Evolutionary conservation across 2,888 invertebrate genomes (phyloP), one percentile per base, ranked within the genome.

Genomic region (Chrysolina oricalcia): DNA sequence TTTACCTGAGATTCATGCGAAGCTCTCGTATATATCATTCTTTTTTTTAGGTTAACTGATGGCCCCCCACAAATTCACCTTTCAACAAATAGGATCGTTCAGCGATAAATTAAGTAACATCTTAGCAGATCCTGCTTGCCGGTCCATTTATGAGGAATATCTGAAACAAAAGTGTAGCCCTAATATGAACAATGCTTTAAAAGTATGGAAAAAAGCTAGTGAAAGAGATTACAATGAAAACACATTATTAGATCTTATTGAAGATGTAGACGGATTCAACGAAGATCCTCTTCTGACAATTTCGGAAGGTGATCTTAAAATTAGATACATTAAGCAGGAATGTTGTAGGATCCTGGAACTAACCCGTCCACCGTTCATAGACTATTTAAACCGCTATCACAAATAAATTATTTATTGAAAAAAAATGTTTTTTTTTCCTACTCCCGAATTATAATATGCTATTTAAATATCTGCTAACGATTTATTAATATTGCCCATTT

Each of bases 61-160:
- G 82, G 81, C 80, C 70, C 59, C 67, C 53, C 46, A 70, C 35
- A 82, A 74, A 75, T 85, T 85, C 70, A 80, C 78, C 46, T 53
- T 43, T n/a, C 78, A 80, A 59, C 81, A 85, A 78, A 79, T 85
- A 46, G 82, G 83, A 63, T 70, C 77, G 50, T 84, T 83, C 74
- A 83, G 78, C 72, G 83, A 84, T 73, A 81, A 75, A 69, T 84
- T 85, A 72, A 78, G 76, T 72, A 83, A 84, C 70, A 82, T 84
- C 48, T 63, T 85, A 21, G 80, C 78, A 46, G 78, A 84, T 75
- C 40, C 72, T 23, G 21, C 64, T 10, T 83, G 84, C 68, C 65
- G 75, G 68, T 3, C 62, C 21, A 74, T 82, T 59, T 80, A 83
- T 50, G 56, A 77, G 64, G 50, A 63, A 5, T 65, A 62, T 74